These are phyloP conservation scores for Cataglyphis hispanica DNA, from an alignment of 1,140 invertebrate species.

Conservation along the genomic window DNA sequence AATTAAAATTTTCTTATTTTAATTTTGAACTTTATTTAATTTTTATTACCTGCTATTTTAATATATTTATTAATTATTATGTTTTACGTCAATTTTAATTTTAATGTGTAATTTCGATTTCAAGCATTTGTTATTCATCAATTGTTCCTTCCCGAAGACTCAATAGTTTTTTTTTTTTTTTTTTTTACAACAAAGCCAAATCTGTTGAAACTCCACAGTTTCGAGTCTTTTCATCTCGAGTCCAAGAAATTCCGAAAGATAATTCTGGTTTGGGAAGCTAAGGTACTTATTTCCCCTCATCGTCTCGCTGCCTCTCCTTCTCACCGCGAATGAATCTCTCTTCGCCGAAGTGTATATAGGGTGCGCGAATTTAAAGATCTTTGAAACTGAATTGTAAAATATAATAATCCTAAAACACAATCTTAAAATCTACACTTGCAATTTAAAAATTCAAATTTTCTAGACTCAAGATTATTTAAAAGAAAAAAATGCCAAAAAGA, in stretches of 20 bases:
- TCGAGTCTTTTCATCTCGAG: neutral
- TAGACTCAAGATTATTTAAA: neutral
- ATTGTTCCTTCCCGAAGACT: neutral
- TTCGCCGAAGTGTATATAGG: conserved; percentile 24
- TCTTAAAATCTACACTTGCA: too few species aligned
- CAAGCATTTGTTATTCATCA: neutral
- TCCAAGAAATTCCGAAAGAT: conserved; percentile 51
- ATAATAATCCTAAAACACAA: neutral
- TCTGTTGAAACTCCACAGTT: conserved; percentile 22
- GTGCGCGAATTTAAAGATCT: conserved; percentile 36
- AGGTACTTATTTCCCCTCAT: conserved; percentile 53
- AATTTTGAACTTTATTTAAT: neutral
- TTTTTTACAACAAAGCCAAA: neutral
- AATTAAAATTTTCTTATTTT: neutral
- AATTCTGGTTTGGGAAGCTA: conserved; percentile 37
- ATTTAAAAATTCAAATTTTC: neutral
- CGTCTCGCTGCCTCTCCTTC: conserved; percentile 22
- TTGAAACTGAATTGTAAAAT: conserved; percentile 30
- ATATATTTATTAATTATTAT: neutral
- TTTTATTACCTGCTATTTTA: neutral
- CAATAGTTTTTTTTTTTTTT: conserved; percentile 6
- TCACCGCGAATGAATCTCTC: conserved; percentile 43
- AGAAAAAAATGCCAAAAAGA: neutral
- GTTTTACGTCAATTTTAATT: too few species aligned
- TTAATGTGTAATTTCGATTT: neutral